Base-by-base conservation (phyloP, 2,113 vertebrate species). In the Tetrao urogallus region DNA sequence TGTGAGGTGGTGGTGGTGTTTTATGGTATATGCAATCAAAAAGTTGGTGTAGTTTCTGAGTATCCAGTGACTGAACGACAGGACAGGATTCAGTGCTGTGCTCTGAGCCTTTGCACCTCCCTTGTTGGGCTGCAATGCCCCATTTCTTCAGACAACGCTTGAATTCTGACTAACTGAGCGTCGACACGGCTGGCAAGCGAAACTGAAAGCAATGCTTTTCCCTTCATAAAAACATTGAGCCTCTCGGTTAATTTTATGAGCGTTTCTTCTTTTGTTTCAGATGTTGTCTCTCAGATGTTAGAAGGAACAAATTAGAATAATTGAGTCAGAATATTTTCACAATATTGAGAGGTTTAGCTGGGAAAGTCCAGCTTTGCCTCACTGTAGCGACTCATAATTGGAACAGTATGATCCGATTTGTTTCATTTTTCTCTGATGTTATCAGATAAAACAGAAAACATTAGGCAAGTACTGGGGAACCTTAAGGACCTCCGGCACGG, bases 241-340 rank as follows among this genome's bases (percentile, higher is more conserved):
- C 36, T 52, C 60, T 52, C 42, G 1, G 25, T n/a, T 74, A 27
- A 2, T 28, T 28, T 45, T 11, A 45, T 61, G 11, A 57, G 52
- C 25, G 2, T 61, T 60, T 15, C 36, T 16, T 76, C 7, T 0
- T 21, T 52, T n/a, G 1, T 66, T 88, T 83, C 45, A 30, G 4
- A 11, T 13, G 58, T 43, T 43, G 89, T 69, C 28, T 13, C 60
- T 86, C 16, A 10, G 4, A 3, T 54, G 25, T 10, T 40, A 2
- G 34, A 10, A 58, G 81, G 71, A 87, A 60, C 50, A 50, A 72
- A 57, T 24, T 48, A 89, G 89, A 95, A 91, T 13, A 63, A 84
- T 28, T 93, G 91, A 94, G 85, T 92, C 90, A 95, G 24, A 24
- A 27, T 48, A 66, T 95, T 91, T 76, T 81, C 56, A 32, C 34